phyloP scores from a whole-genome alignment of 2,797 vertebrate genomes.

The Acrossocheilus wenchowensis region DNA sequence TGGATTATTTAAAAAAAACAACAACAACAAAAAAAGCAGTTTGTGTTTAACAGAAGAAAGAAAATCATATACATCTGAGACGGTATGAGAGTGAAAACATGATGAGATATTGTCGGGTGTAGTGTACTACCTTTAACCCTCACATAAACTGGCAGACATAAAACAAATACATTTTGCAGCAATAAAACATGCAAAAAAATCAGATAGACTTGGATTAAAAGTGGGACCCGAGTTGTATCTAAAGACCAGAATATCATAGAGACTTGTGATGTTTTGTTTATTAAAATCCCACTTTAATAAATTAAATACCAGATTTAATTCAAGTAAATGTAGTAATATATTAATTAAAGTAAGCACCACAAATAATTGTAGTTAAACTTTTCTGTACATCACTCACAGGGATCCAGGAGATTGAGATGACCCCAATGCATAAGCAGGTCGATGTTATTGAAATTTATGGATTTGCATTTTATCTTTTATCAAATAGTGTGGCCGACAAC shows the following conservation, averaged over 20 bases:
- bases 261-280: too few species aligned
- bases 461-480: slow-evolving; percentile 19
- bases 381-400: background rate
- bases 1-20: too few species aligned
- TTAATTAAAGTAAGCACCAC: background rate
- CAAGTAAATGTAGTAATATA: background rate
- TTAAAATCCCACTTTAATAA: background rate
- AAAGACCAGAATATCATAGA: too few species aligned
- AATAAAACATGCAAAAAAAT: background rate
- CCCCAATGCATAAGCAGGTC: background rate
- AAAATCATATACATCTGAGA: too few species aligned
- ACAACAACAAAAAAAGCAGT: too few species aligned
- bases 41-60: too few species aligned
- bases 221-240: too few species aligned
- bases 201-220: too few species aligned
- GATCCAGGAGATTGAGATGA: background rate
- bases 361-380: background rate
- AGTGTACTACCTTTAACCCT: too few species aligned
- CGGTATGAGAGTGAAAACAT: background rate
- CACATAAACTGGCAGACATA: too few species aligned
- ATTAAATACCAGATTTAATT: background rate
- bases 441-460: background rate
- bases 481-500: background rate
- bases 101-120: too few species aligned
- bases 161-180: background rate